These are phyloP conservation scores for Hippopotamyrus pictus DNA, from an alignment of 2,797 vertebrate genomes.

Conservation along the genomic window DNA sequence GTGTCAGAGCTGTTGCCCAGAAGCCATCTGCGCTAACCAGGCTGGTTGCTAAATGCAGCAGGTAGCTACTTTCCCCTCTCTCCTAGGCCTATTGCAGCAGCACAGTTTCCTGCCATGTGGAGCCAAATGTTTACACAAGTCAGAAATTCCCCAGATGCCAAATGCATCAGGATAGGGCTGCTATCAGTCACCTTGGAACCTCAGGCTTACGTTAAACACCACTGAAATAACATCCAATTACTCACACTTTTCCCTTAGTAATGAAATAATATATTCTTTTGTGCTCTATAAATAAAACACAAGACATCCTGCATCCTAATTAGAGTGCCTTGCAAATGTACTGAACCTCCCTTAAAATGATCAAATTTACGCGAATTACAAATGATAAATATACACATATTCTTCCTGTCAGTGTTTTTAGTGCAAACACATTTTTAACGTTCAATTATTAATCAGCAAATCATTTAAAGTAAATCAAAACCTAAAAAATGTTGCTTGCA, in stretches of 20 bases:
- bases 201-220: neutral
- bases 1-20: neutral
- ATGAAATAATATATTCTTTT: neutral
- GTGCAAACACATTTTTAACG: neutral
- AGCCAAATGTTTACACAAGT: conserved; percentile 35
- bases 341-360: neutral
- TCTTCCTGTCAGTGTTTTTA: neutral
- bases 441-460: neutral
- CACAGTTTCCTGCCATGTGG: conserved; percentile 15
- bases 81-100: conserved; percentile 20
- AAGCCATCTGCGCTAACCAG: conserved; percentile 13
- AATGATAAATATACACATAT: neutral
- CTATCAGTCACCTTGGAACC: neutral
- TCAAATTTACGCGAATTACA: neutral
- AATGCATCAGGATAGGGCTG: neutral
- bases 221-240: neutral
- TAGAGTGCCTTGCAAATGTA: neutral
- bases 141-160: conserved; percentile 29
- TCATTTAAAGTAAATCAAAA: neutral
- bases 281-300: neutral
- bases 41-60: conserved; percentile 28
- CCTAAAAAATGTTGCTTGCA: neutral
- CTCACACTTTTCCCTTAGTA: neutral
- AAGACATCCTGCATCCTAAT: neutral
- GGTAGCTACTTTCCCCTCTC: conserved; percentile 33